These are phyloP conservation scores for Andrena cerasifolii DNA, from an alignment of 1,140 invertebrate species.

Conservation along the genomic window DNA sequence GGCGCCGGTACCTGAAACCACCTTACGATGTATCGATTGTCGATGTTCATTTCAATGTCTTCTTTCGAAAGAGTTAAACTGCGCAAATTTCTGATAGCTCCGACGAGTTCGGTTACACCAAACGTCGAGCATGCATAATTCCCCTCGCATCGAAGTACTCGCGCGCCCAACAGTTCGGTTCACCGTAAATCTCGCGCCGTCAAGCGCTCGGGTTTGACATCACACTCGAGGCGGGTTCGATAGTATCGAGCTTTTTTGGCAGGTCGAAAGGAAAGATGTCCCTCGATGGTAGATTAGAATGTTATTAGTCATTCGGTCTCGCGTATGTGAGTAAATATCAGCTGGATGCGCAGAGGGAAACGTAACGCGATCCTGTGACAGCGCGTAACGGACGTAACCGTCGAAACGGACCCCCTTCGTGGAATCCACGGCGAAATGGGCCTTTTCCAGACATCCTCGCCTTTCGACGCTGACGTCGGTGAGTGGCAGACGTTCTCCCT, in stretches of 20 bases:
- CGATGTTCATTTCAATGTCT: slow-evolving; percentile 29
- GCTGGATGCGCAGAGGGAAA: slow-evolving; percentile 63
- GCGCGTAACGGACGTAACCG: slow-evolving; percentile 39
- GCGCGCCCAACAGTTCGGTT: background rate
- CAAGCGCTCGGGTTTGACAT: background rate
- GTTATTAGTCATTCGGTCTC: slow-evolving; percentile 74
- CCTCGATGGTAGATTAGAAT: slow-evolving; percentile 67
- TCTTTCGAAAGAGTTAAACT: background rate
- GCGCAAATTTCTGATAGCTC: background rate
- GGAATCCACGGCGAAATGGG: slow-evolving; percentile 81
- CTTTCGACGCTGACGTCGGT: slow-evolving; percentile 90
- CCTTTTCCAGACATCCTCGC: slow-evolving; percentile 86
- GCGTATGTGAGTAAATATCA: slow-evolving; percentile 76
- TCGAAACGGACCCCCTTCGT: slow-evolving; percentile 22
- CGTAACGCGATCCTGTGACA: slow-evolving; percentile 55
- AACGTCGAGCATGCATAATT: background rate
- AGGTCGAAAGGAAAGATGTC: slow-evolving; percentile 73
- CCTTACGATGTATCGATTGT: slow-evolving; percentile 39
- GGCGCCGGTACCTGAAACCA: too few species aligned
- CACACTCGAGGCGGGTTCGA: slow-evolving; percentile 43
- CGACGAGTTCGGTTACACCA: too few species aligned
- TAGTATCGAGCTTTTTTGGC: slow-evolving; percentile 57
- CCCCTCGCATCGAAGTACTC: background rate
- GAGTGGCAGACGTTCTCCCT: slow-evolving; percentile 71
- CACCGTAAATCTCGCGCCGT: background rate